These are phyloP conservation scores for Mycetomoellerius zeteki DNA, from an alignment of 1,140 invertebrate species.

Conservation along the genomic window DNA sequence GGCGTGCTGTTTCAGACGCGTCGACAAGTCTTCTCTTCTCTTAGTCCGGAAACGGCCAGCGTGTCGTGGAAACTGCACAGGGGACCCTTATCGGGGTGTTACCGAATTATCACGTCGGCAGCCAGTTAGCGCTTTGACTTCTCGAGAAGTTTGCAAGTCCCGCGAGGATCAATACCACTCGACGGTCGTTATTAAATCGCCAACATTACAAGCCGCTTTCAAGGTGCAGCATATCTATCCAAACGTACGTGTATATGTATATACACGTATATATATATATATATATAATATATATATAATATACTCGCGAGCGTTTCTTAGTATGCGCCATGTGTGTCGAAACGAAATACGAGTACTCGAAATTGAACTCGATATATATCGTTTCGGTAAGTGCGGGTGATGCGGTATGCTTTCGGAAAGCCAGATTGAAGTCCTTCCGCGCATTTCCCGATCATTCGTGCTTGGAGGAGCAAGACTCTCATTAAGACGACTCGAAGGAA, in stretches of 20 bases:
- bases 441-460: constrained; percentile 38
- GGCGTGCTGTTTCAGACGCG: constrained; percentile 16
- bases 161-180: constrained; percentile 74
- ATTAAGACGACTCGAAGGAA: constrained; percentile 47
- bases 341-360: constrained; percentile 76
- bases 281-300: not conserved
- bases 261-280: not conserved
- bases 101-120: constrained; percentile 72
- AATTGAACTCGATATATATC: constrained; percentile 75
- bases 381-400: constrained; percentile 13
- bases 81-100: constrained; percentile 63
- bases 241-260: not conserved
- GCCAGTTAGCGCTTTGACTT: constrained; percentile 68
- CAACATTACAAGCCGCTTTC: constrained; percentile 62
- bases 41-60: constrained; percentile 26
- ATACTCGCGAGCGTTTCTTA: not conserved
- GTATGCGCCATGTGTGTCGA: constrained; percentile 9
- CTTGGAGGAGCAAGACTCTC: constrained; percentile 40
- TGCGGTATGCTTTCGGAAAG: constrained; percentile 31
- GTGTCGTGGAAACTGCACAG: constrained; percentile 14
- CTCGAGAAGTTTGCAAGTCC: constrained; percentile 51
- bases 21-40: constrained; percentile 24
- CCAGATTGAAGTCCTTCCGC: constrained; percentile 55
- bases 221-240: constrained; percentile 21
- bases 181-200: constrained; percentile 76